Evolutionary conservation across 2,888 invertebrate genomes (phyloP), one percentile per base, ranked within the genome.

Genomic region (Teleiodes luculella): DNA sequence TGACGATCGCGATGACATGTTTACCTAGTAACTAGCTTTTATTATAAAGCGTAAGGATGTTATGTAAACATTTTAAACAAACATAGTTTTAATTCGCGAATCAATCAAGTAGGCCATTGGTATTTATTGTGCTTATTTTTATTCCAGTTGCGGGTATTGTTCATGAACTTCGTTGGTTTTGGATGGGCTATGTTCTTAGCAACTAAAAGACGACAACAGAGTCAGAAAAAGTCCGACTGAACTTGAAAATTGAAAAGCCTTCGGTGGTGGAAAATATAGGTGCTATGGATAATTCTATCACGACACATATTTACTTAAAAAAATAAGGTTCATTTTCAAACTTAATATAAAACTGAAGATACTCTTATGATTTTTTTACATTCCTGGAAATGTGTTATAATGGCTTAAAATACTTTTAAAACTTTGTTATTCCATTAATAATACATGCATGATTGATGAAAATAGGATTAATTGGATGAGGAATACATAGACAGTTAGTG

Each of bases 111-210:
- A n/a, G n/a, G n/a, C n/a, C n/a, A n/a, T n/a, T n/a, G n/a, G n/a
- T n/a, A n/a, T n/a, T n/a, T n/a, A n/a, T n/a, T n/a, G n/a, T n/a
- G n/a, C 33, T 33, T 43, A 24, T 63, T 57, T 68, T 60, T 54
- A 63, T 92, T 93, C 61, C 85, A 95, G 95, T 80, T 96, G 52
- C 87, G 95, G 64, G 94, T 95, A n/a, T 83, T 95, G 10, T 91
- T 93, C 56, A 91, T 92, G 75, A 95, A 95, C 72, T 67, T 95
- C n/a, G 92, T 96, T 55, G 94, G 94, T 45, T 94, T 95, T 70
- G 91, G 94, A 64, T 96, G 95, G 95, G 92, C 93, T 1, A 92
- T 95, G 74, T 95, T 93, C 72, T 71, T 96, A 50, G 94, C 95
- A 1, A 91, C 91, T 57, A 93, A 93, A 72, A 91, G 95, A 67